Percentiles rank a stretch among this genome's conserved stretches.
Conservation (phyloP, 2,113 vertebrate genomes). For the Forbesichthys agassizii region DNA sequence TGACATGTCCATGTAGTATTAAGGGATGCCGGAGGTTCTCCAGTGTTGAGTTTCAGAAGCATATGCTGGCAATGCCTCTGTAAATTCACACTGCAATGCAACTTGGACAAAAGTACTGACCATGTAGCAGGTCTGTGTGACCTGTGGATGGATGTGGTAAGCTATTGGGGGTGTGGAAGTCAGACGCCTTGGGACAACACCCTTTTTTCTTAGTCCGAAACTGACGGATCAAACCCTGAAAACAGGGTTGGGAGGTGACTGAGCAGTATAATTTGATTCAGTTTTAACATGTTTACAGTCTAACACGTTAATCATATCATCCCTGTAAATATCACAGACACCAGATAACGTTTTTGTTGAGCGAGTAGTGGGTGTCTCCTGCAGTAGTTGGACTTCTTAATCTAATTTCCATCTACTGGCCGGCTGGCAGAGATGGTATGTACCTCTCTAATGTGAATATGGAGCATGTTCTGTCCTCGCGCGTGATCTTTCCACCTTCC, state of each 20-base stretch:
- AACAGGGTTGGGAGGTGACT: not conserved
- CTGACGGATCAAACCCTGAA: conserved; percentile 3
- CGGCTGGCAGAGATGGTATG: conserved; percentile 35
- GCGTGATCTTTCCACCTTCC: conserved; percentile 22
- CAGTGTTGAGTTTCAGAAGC: not conserved
- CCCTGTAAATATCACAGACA: too few species aligned
- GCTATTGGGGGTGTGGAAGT: conserved; percentile 16
- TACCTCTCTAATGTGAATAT: conserved; percentile 27
- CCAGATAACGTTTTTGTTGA: too few species aligned
- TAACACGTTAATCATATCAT: too few species aligned
- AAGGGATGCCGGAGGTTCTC: not conserved
- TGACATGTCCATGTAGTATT: not conserved
- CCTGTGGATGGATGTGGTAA: conserved; percentile 31
- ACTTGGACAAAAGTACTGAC: conserved; percentile 45
- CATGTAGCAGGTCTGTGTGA: conserved; percentile 50
- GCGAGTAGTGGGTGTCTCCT: not conserved
- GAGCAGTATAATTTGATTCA: not conserved
- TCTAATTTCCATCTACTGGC: conserved; percentile 53
- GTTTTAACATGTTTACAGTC: too few species aligned
- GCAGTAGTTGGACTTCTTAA: conserved; percentile 63
- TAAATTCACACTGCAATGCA: conserved; percentile 18
- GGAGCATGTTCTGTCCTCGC: conserved; percentile 35
- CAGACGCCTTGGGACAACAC: conserved; percentile 26
- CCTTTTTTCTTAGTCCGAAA: conserved; percentile 12
- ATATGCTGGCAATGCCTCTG: conserved; percentile 17